Evolutionary conservation across 2,797 vertebrate genomes (phyloP).

Genomic region (Lepus townsendii): DNA sequence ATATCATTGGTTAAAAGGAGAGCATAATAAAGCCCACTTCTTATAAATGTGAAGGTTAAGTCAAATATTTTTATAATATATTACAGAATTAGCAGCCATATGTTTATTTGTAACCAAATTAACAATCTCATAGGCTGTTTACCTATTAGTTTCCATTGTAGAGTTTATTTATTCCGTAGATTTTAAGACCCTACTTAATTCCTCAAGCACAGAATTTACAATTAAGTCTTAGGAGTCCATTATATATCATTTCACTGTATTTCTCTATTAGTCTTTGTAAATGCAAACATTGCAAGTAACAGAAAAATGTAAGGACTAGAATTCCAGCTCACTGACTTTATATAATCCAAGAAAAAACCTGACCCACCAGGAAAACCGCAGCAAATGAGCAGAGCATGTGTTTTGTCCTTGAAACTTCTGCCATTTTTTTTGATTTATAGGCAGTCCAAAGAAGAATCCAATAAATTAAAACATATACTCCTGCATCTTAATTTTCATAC

Average conservation of each 20-base stretch:
- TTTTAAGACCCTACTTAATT: neutral
- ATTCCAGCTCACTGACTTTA: neutral
- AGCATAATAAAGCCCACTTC: neutral
- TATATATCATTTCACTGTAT: no score
- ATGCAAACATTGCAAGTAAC: neutral
- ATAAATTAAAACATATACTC: conserved; percentile 83
- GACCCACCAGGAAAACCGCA: neutral
- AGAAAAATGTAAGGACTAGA: neutral
- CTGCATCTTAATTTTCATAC: conserved; percentile 86
- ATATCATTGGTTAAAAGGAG: neutral
- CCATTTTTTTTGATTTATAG: conserved; percentile 85
- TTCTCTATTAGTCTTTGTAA: neutral
- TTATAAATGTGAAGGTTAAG: conserved; percentile 34
- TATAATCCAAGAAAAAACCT: conserved; percentile 30
- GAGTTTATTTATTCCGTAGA: conserved; percentile 3
- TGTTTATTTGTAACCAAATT: neutral
- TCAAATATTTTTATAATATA: neutral
- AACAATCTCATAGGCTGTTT: neutral
- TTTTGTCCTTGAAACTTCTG: conserved; percentile 80
- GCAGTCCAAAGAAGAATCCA: conserved; percentile 76
- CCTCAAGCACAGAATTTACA: neutral
- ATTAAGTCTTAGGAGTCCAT: neutral
- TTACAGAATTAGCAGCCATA: neutral
- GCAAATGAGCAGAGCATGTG: conserved; percentile 53
- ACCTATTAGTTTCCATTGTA: neutral